Base-by-base conservation (phyloP, 2,797 vertebrate species). In the Buphagus erythrorhynchus region DNA sequence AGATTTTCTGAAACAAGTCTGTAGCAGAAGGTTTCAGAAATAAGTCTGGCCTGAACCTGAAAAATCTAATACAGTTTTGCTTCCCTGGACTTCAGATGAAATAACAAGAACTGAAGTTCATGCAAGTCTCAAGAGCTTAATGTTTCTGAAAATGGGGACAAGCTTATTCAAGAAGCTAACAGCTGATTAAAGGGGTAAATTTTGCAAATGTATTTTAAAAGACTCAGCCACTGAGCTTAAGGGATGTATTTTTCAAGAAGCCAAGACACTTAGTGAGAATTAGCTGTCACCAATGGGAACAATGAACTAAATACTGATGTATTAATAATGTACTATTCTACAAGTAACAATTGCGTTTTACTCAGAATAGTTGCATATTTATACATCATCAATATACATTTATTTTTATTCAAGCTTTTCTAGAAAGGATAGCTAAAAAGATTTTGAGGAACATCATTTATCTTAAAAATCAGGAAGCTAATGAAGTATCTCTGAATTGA, bases 281-380 rank as follows among this genome's bases (percentile, higher is more conserved):
- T 78, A 92, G 43, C 73, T 79, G 73, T 94, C 43, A 73, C n/a
- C 74, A 90, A 36, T 49, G 79, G 71, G 71, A 95, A 75, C 71
- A 80, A 82, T 18, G 33, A 81, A 52, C 35, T 74, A 57, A 77
- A 67, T 57, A 77, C 3, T 54, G 85, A 96, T 86, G 66, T 94
- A 88, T 71, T 88, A 96, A 93, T 91, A 91, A 91, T 75, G 76
- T 73, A 67, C 69, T 94, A 89, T 90, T 94, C 95, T 59, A 67
- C 49, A 88, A 94, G 66, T 78, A 91, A 86, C 21, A 36, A 25
- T 9, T 76, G 29, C 19, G 26, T 65, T 94, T 94, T 90, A 90
- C 92, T 93, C 62, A 80, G 93, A 95, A 94, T 85, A 95, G 92
- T 65, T 86, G 36, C 79, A 76, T 84, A 68, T 85, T 94, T 84